Percentiles rank a stretch among this genome's conserved stretches.
Conservation (phyloP, 2,113 vertebrate species). For the Phainopepla nitens region DNA sequence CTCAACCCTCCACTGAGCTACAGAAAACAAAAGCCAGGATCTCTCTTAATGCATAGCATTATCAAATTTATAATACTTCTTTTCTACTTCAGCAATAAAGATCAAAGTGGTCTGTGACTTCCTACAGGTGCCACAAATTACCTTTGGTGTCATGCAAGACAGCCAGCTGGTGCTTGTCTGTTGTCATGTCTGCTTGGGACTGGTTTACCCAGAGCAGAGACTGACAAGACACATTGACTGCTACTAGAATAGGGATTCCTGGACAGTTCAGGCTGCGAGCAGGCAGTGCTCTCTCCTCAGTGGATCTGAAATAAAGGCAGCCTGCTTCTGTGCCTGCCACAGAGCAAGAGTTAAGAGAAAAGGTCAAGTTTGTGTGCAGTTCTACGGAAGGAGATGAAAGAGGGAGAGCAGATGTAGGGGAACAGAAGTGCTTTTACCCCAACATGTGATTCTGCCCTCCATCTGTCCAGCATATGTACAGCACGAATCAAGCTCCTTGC, state of each 20-base stretch:
- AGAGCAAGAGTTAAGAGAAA: background rate
- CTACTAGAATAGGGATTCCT: background rate
- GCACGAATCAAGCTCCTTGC: background rate
- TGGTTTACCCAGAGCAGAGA: background rate
- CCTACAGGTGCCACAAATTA: background rate
- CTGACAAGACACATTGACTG: accelerated
- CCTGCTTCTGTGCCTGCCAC: background rate
- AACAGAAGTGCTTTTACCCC: background rate
- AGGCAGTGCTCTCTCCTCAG: background rate
- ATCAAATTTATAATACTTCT: background rate
- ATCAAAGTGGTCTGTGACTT: background rate
- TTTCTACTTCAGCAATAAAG: background rate
- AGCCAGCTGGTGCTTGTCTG: background rate
- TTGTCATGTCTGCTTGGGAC: background rate
- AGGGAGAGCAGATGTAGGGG: background rate
- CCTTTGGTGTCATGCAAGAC: background rate
- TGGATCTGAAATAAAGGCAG: background rate
- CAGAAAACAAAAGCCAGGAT: background rate
- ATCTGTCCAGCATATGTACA: too few relatives aligned
- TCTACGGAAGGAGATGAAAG: background rate
- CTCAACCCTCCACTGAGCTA: background rate
- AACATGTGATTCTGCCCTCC: background rate
- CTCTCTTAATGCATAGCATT: background rate
- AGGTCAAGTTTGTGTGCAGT: background rate
- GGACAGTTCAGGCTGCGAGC: background rate